Base-by-base conservation (phyloP, 2,113 vertebrate genomes). In the Struthidea cinerea region DNA sequence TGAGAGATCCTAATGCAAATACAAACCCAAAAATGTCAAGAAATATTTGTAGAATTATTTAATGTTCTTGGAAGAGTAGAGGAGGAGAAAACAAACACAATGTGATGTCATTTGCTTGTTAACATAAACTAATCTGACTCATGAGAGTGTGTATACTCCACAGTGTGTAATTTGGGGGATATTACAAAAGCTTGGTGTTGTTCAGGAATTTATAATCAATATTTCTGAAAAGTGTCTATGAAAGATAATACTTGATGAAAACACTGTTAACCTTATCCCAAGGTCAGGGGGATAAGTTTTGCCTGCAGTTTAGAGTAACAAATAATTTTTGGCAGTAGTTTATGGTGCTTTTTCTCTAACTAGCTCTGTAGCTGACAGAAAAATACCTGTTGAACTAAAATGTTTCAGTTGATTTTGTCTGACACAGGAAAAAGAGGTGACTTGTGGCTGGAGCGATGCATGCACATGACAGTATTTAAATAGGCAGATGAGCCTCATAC, bases 281-380 rank as follows among this genome's bases (percentile, higher is more conserved):
- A 68, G 46, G 30, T 33, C 27, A 9, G 35, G 13, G 8, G 1
- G 0, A 0, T 37, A n/a, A n/a, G n/a, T 67, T 76, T 80, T 86
- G 6, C 27, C n/a, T 86, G 16, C 27, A 46, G 13, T 79, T 84
- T 19, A 56, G 32, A 75, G 22, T 50, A 77, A 69, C 17, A 67
- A 49, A 44, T 64, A 50, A 41, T 27, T 50, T 75, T 49, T 75
- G 23, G 15, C 65, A 70, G 18, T 65, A 35, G 23, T 74, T 71
- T 79, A 11, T 49, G 10, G 4, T 55, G 8, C 7, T 37, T 91
- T 65, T 87, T 73, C 64, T 23, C 55, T 47, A 39, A n/a, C 10
- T 79, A 63, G 13, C 46, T 82, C 5, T 63, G 13, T 80, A 65
- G 49, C 30, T 69, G 50, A 46, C 26, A 37, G 71, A 39, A 89